These are phyloP conservation scores for Poecile atricapillus DNA, from an alignment of 2,113 vertebrate genomes.

Conservation along the genomic window DNA sequence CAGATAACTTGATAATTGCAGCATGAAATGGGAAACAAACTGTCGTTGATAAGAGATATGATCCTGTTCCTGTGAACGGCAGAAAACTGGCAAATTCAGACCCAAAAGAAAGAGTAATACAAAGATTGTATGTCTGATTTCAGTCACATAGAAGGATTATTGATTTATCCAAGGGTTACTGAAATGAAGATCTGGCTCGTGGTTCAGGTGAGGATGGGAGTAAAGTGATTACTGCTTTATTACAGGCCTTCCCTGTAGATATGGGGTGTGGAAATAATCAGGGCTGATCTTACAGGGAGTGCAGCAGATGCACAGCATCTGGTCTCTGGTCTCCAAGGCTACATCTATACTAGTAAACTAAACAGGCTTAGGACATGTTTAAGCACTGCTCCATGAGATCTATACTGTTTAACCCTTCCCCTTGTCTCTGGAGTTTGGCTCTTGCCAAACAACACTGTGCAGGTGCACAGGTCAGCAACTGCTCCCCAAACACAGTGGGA, in stretches of 20 bases:
- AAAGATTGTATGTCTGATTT: not conserved
- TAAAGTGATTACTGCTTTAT: conserved; percentile 55
- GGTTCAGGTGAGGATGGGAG: conserved; percentile 43
- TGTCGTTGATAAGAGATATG: not conserved
- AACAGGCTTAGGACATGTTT: conserved; percentile 64
- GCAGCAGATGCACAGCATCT: conserved; percentile 65
- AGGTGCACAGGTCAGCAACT: not conserved
- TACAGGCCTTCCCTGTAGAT: conserved; percentile 52
- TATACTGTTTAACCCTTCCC: conserved; percentile 39
- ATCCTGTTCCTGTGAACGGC: not conserved
- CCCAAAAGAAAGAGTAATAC: not conserved
- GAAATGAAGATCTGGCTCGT: conserved; percentile 35
- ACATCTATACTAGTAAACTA: conserved; percentile 68
- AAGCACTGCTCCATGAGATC: conserved; percentile 28
- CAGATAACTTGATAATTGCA: conserved; percentile 3
- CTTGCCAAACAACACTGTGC: not conserved
- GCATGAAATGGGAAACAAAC: not conserved
- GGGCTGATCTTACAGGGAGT: conserved; percentile 53
- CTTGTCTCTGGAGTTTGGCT: not conserved
- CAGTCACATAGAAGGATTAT: conserved; percentile 20
- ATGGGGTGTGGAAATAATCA: conserved; percentile 55
- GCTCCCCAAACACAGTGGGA: not conserved
- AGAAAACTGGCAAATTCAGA: conserved; percentile 1
- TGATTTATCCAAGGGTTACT: conserved; percentile 35
- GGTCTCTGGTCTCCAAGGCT: conserved; percentile 65